These are phyloP conservation scores for Heterodera carotae DNA, from an alignment of 1,140 invertebrate species.

Conservation along the genomic window DNA sequence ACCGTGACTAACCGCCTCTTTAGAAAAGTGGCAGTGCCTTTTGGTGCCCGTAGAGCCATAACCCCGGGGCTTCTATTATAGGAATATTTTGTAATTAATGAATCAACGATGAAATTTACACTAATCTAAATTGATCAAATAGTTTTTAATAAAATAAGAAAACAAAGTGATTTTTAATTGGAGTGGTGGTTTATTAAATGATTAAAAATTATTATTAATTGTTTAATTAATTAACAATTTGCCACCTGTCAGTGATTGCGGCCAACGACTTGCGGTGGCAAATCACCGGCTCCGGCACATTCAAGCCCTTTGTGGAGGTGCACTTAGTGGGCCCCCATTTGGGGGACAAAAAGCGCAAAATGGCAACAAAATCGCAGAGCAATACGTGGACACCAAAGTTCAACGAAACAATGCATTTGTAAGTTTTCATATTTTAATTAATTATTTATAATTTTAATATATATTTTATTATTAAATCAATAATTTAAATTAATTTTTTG, in stretches of 20 bases:
- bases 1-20: no score
- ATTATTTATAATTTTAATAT: background rate
- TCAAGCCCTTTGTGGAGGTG: constrained; percentile 96
- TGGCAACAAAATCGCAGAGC: constrained; percentile 95
- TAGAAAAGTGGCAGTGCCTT: no score
- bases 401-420: constrained; percentile 99
- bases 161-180: no score
- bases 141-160: constrained; percentile 6
- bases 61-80: no score
- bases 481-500: background rate
- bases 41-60: no score
- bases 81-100: no score
- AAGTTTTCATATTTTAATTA: constrained; percentile 71
- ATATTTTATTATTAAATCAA: constrained; percentile 4
- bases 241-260: constrained; percentile 95
- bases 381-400: constrained; percentile 98
- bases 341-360: constrained; percentile 94
- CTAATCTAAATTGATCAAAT: background rate
- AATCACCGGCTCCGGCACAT: constrained; percentile 81
- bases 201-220: no score
- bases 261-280: constrained; percentile 98
- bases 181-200: no score
- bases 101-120: no score
- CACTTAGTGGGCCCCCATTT: constrained; percentile 96
- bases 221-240: background rate